phyloP scores from a whole-genome alignment of 2,888 invertebrate species.

The Parapristionchus giblindavisi region DNA sequence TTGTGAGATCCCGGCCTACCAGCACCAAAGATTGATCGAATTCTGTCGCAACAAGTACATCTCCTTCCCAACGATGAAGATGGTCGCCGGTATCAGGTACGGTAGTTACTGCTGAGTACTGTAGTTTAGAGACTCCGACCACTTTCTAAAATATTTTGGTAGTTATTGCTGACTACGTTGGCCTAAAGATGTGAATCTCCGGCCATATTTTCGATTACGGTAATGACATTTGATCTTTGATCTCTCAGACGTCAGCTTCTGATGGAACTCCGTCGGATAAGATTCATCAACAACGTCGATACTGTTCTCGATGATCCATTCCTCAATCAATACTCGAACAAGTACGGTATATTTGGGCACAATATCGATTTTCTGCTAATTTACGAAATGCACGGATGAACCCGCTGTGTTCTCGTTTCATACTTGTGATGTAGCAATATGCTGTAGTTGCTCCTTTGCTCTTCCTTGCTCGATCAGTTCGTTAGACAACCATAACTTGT shows the following conservation, averaged over 20 bases:
- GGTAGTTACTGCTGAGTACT: neutral
- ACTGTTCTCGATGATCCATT: constrained; percentile 35
- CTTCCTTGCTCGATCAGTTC: too few species aligned
- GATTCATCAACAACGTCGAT: constrained; percentile 34
- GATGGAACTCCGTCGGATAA: constrained; percentile 61
- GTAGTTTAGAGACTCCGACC: too few species aligned
- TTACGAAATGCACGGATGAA: too few species aligned
- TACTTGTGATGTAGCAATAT: too few species aligned
- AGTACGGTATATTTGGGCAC: neutral
- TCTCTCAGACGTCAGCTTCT: constrained; percentile 54
- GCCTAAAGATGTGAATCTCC: neutral
- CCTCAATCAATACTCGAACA: constrained; percentile 41
- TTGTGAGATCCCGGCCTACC: neutral
- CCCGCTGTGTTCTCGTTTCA: too few species aligned
- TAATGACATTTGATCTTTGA: neutral
- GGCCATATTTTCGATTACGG: neutral
- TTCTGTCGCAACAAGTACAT: constrained; percentile 82
- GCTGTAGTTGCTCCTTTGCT: too few species aligned
- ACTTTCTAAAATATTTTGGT: neutral
- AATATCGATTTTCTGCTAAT: too few species aligned
- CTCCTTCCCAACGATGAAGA: constrained; percentile 86
- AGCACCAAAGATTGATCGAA: neutral
- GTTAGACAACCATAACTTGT: too few species aligned
- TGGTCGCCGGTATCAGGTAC: constrained; percentile 83
- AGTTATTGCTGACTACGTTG: neutral